A percentile compares a stretch with the other conserved stretches of the same genome.
phyloP scores from a whole-genome alignment of 2,888 invertebrate genomes.

The Limnephilus auricula region DNA sequence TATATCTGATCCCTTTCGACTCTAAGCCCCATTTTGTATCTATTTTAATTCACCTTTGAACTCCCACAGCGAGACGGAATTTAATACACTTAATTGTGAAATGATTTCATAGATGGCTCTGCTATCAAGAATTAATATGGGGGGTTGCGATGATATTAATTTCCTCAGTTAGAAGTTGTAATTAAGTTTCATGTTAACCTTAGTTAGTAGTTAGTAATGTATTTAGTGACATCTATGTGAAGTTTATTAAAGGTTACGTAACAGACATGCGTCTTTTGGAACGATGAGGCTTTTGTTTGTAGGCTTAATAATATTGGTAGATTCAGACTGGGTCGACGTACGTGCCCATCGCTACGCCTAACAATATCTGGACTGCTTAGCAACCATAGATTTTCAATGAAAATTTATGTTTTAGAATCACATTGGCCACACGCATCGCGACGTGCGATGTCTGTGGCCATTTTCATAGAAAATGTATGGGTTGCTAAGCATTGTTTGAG shows the following conservation, averaged over 20 bases:
- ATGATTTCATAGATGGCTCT: conserved; percentile 56
- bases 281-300: no score
- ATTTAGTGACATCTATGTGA: neutral
- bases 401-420: no score
- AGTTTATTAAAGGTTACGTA: neutral
- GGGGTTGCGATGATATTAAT: conserved; percentile 51
- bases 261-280: neutral
- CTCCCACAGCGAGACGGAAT: conserved; percentile 39
- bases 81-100: conserved; percentile 61
- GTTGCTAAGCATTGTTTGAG: no score
- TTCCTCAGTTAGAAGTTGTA: conserved; percentile 49
- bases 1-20: neutral
- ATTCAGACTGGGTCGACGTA: no score
- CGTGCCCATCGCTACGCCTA: no score
- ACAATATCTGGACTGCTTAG: no score
- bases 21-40: neutral
- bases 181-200: conserved; percentile 32
- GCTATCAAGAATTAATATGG: conserved; percentile 42
- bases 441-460: no score
- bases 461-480: no score
- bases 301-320: no score
- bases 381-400: no score
- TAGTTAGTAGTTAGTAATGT: neutral
- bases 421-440: no score
- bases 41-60: conserved; percentile 22